These are phyloP conservation scores for Nycticryphes semicollaris DNA, from an alignment of 2,113 vertebrate species.

Conservation along the genomic window DNA sequence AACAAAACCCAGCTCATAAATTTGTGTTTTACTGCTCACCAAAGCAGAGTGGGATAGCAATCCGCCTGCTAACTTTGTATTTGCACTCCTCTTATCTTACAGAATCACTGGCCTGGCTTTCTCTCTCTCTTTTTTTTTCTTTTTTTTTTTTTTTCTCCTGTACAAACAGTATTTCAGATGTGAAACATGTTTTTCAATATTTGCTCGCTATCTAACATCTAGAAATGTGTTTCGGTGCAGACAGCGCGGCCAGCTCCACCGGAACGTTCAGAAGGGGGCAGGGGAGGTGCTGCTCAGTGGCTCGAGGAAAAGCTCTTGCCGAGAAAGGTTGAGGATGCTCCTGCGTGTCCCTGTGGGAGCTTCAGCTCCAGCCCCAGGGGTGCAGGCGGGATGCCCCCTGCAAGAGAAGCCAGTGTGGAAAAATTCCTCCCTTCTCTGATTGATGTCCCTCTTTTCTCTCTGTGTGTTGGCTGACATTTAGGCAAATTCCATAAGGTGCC, in stretches of 20 bases:
- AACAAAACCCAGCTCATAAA: slow-evolving; percentile 77
- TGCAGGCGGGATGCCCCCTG: neutral
- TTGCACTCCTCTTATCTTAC: neutral
- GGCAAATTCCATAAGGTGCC: neutral
- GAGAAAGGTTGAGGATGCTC: neutral
- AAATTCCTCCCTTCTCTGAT: neutral
- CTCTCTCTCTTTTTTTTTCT: neutral
- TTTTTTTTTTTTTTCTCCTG: neutral
- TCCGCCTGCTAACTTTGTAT: neutral
- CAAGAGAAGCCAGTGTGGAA: neutral
- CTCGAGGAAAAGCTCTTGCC: neutral
- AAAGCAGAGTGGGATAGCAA: slow-evolving; percentile 20
- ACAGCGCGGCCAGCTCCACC: neutral
- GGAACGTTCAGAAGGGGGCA: neutral
- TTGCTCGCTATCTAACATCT: neutral
- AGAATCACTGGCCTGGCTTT: neutral
- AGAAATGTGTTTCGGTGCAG: neutral
- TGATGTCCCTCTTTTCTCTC: neutral
- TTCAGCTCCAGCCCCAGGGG: rapidly evolving
- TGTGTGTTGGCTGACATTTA: neutral
- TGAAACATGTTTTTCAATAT: neutral
- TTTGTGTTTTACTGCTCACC: slow-evolving; percentile 71
- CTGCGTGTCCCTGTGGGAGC: neutral
- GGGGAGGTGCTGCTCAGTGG: neutral
- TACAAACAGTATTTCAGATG: neutral